Conservation (phyloP, 2,888 invertebrate genomes). For the Tryphoninae sp. region DNA sequence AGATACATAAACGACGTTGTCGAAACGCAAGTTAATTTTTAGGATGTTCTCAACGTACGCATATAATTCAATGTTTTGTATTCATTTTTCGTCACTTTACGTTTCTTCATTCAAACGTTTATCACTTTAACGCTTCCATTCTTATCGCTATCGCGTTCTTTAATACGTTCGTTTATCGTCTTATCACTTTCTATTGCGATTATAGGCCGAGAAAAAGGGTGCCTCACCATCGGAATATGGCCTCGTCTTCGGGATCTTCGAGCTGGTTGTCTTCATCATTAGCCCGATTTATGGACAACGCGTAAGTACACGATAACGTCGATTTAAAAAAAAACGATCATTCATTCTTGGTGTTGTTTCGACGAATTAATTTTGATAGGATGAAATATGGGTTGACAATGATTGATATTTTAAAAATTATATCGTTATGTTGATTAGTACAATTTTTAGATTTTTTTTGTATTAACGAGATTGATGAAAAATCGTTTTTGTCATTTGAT, state of each 20-base stretch:
- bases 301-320: conserved; percentile 78
- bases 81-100: conserved; percentile 10
- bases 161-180: conserved; percentile 25
- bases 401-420: too few relatives aligned
- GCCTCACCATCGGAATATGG: conserved; percentile 92
- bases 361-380: background rate
- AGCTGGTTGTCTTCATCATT: conserved; percentile 90
- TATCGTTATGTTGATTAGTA: too few relatives aligned
- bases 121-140: conserved; percentile 11
- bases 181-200: conserved; percentile 38
- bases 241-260: conserved; percentile 93
- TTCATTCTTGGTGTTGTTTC: background rate
- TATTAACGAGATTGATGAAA: background rate
- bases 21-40: too few relatives aligned
- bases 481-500: background rate
- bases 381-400: background rate
- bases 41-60: background rate
- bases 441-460: background rate
- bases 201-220: conserved; percentile 90
- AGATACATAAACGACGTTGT: conserved; percentile 30
- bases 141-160: conserved; percentile 42
- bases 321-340: conserved; percentile 12
- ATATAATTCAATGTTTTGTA: background rate
- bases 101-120: conserved; percentile 24
- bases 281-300: conserved; percentile 92